phyloP scores from a whole-genome alignment of 2,797 vertebrate species.

The Mergus octosetaceus region DNA sequence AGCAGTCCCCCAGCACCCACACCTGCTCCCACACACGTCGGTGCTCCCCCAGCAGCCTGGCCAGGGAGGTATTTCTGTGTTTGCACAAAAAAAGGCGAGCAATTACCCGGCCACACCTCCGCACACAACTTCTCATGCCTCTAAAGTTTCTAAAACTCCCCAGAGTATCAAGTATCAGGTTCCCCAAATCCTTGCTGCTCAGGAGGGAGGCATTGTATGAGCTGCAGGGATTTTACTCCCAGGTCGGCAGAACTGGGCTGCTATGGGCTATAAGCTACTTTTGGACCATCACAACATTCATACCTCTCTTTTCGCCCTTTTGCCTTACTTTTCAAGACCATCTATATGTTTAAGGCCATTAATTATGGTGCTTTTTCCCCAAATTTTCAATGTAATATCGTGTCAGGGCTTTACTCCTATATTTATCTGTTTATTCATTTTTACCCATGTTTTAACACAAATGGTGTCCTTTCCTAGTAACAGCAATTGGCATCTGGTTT shows the following conservation, averaged over 20 bases:
- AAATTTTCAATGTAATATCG: not conserved
- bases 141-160: constrained; percentile 23
- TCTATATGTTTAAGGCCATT: accelerated
- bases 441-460: not conserved
- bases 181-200: not conserved
- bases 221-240: not conserved
- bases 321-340: not conserved
- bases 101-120: not conserved
- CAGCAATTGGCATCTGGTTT: constrained; percentile 2
- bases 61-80: not conserved
- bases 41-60: not conserved
- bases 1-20: not conserved
- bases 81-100: constrained; percentile 19
- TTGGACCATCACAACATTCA: not conserved
- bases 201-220: not conserved
- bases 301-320: not conserved
- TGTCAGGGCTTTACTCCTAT: too few species aligned
- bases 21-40: not conserved
- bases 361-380: not conserved
- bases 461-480: not conserved
- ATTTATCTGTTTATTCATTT: not conserved
- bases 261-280: accelerated
- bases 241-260: accelerated
- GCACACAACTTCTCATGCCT: constrained; percentile 44
- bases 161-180: not conserved